These are phyloP conservation scores for human (Homo sapiens) DNA, from an alignment of 2,113 vertebrate species.

Conservation along the genomic window GRCh38 chr12:303501-304000, in stretches of 20 bases:
- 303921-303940: neutral
- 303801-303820: neutral
- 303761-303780: neutral
- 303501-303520: no score
- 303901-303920: neutral
- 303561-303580: no score
- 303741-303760: neutral
- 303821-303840: neutral
- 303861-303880: neutral
- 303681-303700: neutral
- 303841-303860: neutral
- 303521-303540: no score
- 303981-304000: neutral
- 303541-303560: no score
- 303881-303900: neutral
- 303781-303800: slow-evolving; percentile 27
- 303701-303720: neutral
- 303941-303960: neutral
- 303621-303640: no score
- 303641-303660: no score
- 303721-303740: neutral
- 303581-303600: no score
- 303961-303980: neutral
- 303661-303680: neutral
- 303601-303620: no score